Evolutionary conservation across 2,113 vertebrate species (phyloP).

Genomic region (Protobothrops flavoviridis): DNA sequence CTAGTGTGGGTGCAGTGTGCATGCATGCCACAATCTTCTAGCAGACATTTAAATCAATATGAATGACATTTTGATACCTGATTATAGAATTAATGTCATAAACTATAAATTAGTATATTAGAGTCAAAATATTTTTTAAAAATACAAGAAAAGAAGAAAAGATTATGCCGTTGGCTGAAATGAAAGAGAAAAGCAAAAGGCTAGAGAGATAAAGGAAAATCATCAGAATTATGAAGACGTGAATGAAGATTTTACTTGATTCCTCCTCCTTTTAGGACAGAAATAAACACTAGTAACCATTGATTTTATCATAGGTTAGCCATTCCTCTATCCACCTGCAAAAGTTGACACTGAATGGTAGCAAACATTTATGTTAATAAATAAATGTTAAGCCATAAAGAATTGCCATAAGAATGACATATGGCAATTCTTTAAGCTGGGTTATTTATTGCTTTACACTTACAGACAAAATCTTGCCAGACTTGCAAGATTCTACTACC

Average conservation of each 20-base stretch:
- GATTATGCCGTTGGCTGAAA: not conserved
- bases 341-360: not conserved
- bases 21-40: not conserved
- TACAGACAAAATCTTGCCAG: not conserved
- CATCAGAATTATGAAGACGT: not conserved
- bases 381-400: not conserved
- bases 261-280: not conserved
- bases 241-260: not conserved
- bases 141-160: not conserved
- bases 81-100: constrained; percentile 14
- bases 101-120: constrained; percentile 16
- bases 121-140: not conserved
- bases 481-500: not conserved
- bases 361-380: not conserved
- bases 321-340: not conserved
- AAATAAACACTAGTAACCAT: not conserved
- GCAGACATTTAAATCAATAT: not conserved
- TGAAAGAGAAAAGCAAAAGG: constrained; percentile 6
- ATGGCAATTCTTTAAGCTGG: not conserved
- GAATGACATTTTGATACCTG: not conserved
- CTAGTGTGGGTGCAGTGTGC: not conserved
- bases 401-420: not conserved
- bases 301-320: not conserved
- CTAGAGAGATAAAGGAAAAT: not conserved
- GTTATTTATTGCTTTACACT: not conserved